Conservation (phyloP, 2,113 vertebrate species). For the Chitala chitala region DNA sequence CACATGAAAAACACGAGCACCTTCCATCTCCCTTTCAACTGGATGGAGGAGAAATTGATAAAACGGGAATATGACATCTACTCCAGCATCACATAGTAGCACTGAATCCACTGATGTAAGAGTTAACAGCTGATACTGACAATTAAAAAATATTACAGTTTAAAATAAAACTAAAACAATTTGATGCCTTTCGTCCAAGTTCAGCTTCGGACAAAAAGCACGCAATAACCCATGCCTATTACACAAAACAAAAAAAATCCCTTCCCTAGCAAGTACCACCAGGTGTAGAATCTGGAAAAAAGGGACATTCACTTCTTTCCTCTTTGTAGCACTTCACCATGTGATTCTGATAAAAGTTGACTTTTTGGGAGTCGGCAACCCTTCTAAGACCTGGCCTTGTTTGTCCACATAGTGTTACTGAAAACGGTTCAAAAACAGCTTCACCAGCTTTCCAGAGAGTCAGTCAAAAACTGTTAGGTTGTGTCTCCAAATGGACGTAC, state of each 20-base stretch:
- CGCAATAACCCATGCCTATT: too few species aligned
- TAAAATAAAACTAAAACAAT: neutral
- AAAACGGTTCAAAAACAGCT: neutral
- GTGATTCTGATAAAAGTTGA: neutral
- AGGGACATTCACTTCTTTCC: too few species aligned
- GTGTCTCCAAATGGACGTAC: neutral
- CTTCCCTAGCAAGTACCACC: neutral
- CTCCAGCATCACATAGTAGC: slow-evolving; percentile 17
- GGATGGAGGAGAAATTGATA: neutral
- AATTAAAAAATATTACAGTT: slow-evolving; percentile 7
- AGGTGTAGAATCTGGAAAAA: neutral
- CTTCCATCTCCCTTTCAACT: neutral
- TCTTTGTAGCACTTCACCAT: neutral
- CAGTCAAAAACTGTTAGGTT: neutral
- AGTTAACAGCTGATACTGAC: slow-evolving; percentile 14
- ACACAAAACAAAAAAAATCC: neutral
- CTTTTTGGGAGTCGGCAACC: neutral
- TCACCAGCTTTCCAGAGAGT: neutral
- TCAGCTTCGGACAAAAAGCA: slow-evolving; percentile 17
- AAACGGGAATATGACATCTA: slow-evolving; percentile 16
- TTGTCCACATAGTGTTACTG: neutral
- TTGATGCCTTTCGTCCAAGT: slow-evolving; percentile 4
- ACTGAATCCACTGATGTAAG: slow-evolving; percentile 21
- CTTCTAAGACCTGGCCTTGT: neutral
- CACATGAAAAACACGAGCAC: neutral